Evolutionary conservation across 2,797 vertebrate species (phyloP).

Genomic region (Poecilia velifera): DNA sequence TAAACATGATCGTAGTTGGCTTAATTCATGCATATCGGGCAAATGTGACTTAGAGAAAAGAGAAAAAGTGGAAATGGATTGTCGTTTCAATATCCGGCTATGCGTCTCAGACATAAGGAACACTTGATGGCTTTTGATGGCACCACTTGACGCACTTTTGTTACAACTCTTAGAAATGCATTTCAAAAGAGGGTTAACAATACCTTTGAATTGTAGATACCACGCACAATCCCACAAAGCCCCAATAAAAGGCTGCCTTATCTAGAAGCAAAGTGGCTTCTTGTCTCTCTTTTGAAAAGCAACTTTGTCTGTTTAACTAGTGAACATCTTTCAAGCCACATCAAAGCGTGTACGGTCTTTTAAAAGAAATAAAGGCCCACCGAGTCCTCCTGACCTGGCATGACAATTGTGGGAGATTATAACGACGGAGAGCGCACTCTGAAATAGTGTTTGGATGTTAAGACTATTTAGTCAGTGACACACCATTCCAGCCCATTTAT

Average conservation of each 20-base stretch:
- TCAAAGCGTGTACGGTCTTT: slow-evolving; percentile 56
- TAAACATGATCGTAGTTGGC: background rate
- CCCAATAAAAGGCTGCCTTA: slow-evolving; percentile 49
- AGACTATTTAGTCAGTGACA: slow-evolving; percentile 60
- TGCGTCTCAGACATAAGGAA: slow-evolving; percentile 33
- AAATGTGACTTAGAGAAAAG: slow-evolving; percentile 6
- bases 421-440: slow-evolving; percentile 46
- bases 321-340: slow-evolving; percentile 52
- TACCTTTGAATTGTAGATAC: slow-evolving; percentile 48
- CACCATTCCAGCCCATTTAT: slow-evolving; percentile 64
- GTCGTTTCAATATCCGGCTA: slow-evolving; percentile 25
- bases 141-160: slow-evolving; percentile 28
- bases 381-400: slow-evolving; percentile 50
- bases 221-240: slow-evolving; percentile 35
- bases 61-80: slow-evolving; percentile 14
- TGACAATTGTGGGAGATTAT: slow-evolving; percentile 53
- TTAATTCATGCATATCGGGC: background rate
- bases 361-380: slow-evolving; percentile 36
- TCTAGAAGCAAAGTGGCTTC: slow-evolving; percentile 44
- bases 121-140: slow-evolving; percentile 39
- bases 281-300: slow-evolving; percentile 52
- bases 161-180: slow-evolving; percentile 36
- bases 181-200: slow-evolving; percentile 46
- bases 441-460: slow-evolving; percentile 52
- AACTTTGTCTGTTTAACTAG: slow-evolving; percentile 52